Percentiles rank a stretch among this genome's conserved stretches.
phyloP scores from a whole-genome alignment of 2,888 invertebrate genomes.

The Ceramica pisi region DNA sequence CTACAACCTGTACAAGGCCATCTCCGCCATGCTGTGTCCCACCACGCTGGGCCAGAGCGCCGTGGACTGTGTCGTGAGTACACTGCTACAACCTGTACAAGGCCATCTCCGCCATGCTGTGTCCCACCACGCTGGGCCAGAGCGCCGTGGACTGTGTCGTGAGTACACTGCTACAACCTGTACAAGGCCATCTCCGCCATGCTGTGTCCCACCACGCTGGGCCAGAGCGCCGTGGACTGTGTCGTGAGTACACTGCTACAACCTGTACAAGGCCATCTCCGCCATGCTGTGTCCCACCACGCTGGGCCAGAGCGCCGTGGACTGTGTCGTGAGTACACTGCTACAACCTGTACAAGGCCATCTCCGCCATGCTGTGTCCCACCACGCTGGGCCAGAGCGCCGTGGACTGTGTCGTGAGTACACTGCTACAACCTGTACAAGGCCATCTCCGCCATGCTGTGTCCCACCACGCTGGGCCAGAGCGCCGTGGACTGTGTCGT shows the following conservation, averaged over 20 bases:
- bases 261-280: constrained; percentile 96
- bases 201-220: constrained; percentile 97
- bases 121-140: constrained; percentile 98
- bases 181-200: constrained; percentile 97
- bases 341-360: constrained; percentile 94
- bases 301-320: constrained; percentile 97
- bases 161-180: constrained; percentile 81
- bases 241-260: constrained; percentile 91
- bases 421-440: constrained; percentile 92
- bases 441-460: constrained; percentile 96
- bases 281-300: constrained; percentile 97
- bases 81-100: constrained; percentile 92
- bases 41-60: constrained; percentile 97
- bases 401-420: constrained; percentile 95
- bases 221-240: constrained; percentile 97
- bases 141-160: constrained; percentile 97
- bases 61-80: constrained; percentile 95
- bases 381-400: constrained; percentile 97
- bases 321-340: constrained; percentile 93
- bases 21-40: constrained; percentile 97
- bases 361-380: constrained; percentile 97
- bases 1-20: constrained; percentile 94
- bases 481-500: constrained; percentile 97
- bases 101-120: constrained; percentile 96
- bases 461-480: constrained; percentile 98